Evolutionary conservation across 2,113 vertebrate genomes (phyloP).

Genomic region (Eubucco bourcierii): DNA sequence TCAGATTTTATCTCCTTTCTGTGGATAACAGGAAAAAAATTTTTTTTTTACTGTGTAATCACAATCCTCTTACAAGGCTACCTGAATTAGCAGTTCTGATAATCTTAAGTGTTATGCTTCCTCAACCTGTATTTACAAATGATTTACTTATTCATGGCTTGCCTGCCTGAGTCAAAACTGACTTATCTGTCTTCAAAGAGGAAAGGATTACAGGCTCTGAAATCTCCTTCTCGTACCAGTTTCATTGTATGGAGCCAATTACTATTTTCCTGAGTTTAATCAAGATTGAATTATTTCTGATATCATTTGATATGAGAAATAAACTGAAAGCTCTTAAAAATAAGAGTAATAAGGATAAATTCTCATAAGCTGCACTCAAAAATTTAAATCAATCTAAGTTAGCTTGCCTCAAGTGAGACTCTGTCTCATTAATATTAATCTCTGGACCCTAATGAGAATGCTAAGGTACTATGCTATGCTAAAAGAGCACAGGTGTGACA

Average conservation of each 20-base stretch:
- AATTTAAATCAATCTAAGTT: constrained; percentile 43
- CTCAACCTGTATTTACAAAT: neutral
- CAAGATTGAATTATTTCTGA: neutral
- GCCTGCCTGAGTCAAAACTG: neutral
- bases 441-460: constrained; percentile 32
- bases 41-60: constrained; percentile 2
- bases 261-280: neutral
- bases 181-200: neutral
- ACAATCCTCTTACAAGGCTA: neutral
- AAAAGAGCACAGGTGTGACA: constrained; percentile 48
- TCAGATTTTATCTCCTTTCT: neutral
- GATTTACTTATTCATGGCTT: neutral
- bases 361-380: constrained; percentile 10
- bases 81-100: constrained; percentile 26
- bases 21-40: neutral
- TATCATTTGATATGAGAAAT: neutral
- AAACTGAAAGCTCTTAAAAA: neutral
- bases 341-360: neutral
- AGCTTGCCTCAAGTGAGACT: constrained; percentile 11
- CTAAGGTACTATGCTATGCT: constrained; percentile 40
- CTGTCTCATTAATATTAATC: constrained; percentile 66
- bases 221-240: neutral
- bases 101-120: neutral
- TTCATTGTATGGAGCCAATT: neutral
- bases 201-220: neutral